These are phyloP conservation scores for Diacarnus erythraeanus DNA, from an alignment of 37 sponge, comb jelly and placozoan genomes.

Conservation along the genomic window DNA sequence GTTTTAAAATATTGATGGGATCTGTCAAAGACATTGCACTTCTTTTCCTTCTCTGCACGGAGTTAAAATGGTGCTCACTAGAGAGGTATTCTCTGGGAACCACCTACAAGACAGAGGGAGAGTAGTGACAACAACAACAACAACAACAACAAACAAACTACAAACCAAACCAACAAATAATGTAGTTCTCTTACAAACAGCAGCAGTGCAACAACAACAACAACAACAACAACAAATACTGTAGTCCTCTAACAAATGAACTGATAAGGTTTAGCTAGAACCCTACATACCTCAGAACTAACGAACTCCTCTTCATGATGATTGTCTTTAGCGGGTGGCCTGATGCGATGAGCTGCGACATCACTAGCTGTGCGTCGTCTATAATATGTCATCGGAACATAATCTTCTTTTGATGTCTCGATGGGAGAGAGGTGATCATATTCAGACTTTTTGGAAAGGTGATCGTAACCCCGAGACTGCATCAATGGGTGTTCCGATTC, in stretches of 20 bases:
- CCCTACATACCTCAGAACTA: conserved; percentile 7
- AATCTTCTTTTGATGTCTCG: not conserved
- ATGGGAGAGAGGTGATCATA: conserved; percentile 26
- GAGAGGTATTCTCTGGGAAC: conserved; percentile 14
- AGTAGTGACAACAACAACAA: not conserved
- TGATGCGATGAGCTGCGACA: conserved; percentile 1
- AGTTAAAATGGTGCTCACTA: not conserved
- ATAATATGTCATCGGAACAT: not conserved
- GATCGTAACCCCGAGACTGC: not conserved
- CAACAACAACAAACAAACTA: not conserved
- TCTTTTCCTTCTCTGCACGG: conserved; percentile 25
- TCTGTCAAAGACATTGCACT: conserved; percentile 25
- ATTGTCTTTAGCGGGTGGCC: not conserved
- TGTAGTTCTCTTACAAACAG: not conserved
- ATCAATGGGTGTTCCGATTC: not conserved
- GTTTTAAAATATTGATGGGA: conserved; percentile 9
- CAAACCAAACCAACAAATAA: not conserved
- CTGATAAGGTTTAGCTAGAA: too few relatives aligned
- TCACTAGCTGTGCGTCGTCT: conserved; percentile 8
- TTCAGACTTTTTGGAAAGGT: conserved; percentile 1
- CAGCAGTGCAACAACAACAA: not conserved
- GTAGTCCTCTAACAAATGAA: too few relatives aligned
- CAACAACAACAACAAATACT: too few relatives aligned
- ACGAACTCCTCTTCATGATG: not conserved
- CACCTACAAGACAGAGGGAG: not conserved